phyloP scores from a whole-genome alignment of 2,888 invertebrate genomes.

The Pardosa pseudoannulata region DNA sequence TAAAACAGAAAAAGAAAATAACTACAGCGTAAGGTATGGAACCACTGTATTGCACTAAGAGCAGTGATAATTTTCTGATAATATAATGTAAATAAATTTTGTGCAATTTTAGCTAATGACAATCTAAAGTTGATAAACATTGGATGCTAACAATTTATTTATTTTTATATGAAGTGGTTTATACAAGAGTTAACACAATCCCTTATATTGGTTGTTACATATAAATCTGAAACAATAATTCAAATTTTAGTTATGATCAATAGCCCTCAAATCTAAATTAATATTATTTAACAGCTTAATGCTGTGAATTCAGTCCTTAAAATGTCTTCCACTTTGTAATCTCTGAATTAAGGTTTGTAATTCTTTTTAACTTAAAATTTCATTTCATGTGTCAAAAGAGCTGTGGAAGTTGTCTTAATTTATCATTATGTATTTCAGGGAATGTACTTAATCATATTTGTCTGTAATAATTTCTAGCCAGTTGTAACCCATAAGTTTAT shows the following conservation, averaged over 20 bases:
- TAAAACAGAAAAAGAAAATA: too few species aligned
- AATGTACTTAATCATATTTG: constrained; percentile 15
- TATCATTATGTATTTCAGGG: neutral
- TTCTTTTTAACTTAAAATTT: too few species aligned
- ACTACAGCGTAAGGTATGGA: neutral
- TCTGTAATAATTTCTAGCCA: constrained; percentile 7
- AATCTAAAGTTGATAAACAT: constrained; percentile 39
- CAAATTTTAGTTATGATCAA: too few species aligned
- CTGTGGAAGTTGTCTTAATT: too few species aligned
- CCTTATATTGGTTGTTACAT: neutral
- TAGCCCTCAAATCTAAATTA: too few species aligned
- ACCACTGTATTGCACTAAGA: neutral
- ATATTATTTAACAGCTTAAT: neutral
- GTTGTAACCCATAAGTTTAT: neutral
- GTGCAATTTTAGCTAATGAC: constrained; percentile 36
- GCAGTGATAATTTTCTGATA: neutral
- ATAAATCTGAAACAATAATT: too few species aligned
- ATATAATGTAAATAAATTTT: constrained; percentile 4
- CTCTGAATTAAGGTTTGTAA: neutral
- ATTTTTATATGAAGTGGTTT: constrained; percentile 11
- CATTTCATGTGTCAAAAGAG: too few species aligned
- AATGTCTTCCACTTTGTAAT: constrained; percentile 2
- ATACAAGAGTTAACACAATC: neutral
- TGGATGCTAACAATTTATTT: constrained; percentile 10
- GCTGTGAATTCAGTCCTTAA: neutral